Evolutionary conservation across 2,113 vertebrate species (phyloP).

Genomic region (Pterocles orientalis): DNA sequence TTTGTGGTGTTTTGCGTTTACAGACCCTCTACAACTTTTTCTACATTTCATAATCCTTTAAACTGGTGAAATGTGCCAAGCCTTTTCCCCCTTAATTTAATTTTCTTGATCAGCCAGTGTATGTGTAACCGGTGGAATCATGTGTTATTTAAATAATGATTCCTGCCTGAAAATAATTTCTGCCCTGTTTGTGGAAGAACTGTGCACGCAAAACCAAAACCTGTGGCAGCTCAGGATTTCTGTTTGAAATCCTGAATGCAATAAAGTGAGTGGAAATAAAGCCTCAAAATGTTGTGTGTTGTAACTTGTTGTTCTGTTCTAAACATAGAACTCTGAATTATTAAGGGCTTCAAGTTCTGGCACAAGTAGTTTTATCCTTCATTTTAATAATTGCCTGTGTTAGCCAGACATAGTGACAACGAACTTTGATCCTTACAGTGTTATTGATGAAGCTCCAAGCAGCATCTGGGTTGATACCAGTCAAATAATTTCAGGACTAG

Average conservation of each 20-base stretch:
- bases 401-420: not conserved
- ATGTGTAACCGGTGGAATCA: slow-evolving; percentile 20
- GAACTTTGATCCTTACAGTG: not conserved
- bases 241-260: slow-evolving; percentile 58
- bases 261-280: slow-evolving; percentile 54
- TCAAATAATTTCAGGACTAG: not conserved
- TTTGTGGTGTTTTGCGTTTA: slow-evolving; percentile 17
- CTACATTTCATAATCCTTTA: slow-evolving; percentile 31
- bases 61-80: not conserved
- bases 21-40: slow-evolving; percentile 8
- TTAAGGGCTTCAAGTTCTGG: not conserved
- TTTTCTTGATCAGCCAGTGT: slow-evolving; percentile 10
- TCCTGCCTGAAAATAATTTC: slow-evolving; percentile 56
- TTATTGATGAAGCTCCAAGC: not conserved
- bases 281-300: slow-evolving; percentile 43
- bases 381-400: not conserved
- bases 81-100: not conserved
- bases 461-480: not conserved
- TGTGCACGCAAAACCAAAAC: slow-evolving; percentile 44
- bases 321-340: slow-evolving; percentile 41
- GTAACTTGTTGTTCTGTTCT: slow-evolving; percentile 48
- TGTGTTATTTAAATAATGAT: slow-evolving; percentile 44
- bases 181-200: slow-evolving; percentile 44
- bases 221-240: slow-evolving; percentile 27
- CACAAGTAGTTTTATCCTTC: not conserved